A percentile compares a stretch with the other conserved stretches of the same genome.
phyloP scores from a whole-genome alignment of 2,888 invertebrate genomes.

The Drosophila diplacantha region DNA sequence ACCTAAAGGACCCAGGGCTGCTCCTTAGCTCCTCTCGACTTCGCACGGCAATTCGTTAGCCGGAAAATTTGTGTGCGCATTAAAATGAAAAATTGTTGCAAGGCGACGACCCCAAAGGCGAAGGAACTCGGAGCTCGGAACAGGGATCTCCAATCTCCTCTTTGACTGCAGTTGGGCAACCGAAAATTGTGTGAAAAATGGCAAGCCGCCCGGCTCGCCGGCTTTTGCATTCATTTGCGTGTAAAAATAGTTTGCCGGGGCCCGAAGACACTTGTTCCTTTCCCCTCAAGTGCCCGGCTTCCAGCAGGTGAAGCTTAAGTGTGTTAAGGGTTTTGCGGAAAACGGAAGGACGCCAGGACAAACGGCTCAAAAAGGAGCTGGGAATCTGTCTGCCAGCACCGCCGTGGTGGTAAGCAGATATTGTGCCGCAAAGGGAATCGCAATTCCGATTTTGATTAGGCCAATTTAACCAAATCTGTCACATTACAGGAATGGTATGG shows the following conservation, averaged over 20 bases:
- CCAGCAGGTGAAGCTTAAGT: constrained; percentile 37
- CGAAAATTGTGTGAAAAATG: constrained; percentile 50
- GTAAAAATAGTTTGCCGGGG: constrained; percentile 65
- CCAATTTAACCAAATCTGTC: constrained; percentile 35
- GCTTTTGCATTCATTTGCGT: constrained; percentile 60
- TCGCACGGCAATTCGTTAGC: constrained; percentile 57
- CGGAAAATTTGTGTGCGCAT: constrained; percentile 71
- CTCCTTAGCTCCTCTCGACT: constrained; percentile 19
- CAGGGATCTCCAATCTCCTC: constrained; percentile 27
- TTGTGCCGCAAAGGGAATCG: constrained; percentile 21
- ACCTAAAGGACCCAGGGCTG: constrained; percentile 8
- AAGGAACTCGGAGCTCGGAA: constrained; percentile 9
- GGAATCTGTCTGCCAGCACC: background rate
- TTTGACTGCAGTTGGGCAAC: constrained; percentile 39
- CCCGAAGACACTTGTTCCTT: constrained; percentile 11
- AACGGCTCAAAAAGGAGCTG: background rate
- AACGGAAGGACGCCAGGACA: background rate
- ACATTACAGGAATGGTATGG: constrained; percentile 20
- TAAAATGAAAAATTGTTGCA: constrained; percentile 74
- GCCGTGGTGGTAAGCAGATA: constrained; percentile 4
- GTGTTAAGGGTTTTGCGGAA: constrained; percentile 47
- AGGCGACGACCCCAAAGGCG: constrained; percentile 44
- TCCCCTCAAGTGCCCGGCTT: constrained; percentile 35
- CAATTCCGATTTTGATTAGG: constrained; percentile 40
- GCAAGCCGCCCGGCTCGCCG: constrained; percentile 35